Percentiles rank a stretch among this genome's conserved stretches.
phyloP scores from a whole-genome alignment of 1,140 invertebrate genomes.

The Macrocentrus cingulum region DNA sequence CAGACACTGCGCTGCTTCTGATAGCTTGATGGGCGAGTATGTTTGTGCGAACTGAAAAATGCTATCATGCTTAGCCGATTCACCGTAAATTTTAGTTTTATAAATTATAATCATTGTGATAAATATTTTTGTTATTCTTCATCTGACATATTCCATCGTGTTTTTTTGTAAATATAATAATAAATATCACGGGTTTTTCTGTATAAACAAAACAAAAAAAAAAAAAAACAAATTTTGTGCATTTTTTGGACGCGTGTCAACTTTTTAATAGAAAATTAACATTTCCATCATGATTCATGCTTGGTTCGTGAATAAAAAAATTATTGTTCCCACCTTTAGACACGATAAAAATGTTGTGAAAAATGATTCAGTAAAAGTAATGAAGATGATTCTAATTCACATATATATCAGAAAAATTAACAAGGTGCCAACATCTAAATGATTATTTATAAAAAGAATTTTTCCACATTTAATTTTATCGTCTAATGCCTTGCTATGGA shows the following conservation, averaged over 20 bases:
- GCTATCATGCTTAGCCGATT: constrained; percentile 50
- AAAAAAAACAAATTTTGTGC: no score
- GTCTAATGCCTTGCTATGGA: constrained; percentile 31
- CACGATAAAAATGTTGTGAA: background rate
- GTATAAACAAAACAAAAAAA: no score
- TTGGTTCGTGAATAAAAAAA: background rate
- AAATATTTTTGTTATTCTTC: no score
- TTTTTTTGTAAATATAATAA: no score
- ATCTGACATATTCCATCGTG: no score
- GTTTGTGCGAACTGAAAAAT: constrained; percentile 60
- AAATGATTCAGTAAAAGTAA: constrained; percentile 22
- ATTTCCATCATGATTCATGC: background rate
- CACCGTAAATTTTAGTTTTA: background rate
- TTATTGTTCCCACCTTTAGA: constrained; percentile 16
- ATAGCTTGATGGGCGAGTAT: constrained; percentile 55
- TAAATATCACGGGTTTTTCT: no score
- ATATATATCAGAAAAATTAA: constrained; percentile 21
- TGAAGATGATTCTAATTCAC: constrained; percentile 21
- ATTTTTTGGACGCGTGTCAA: no score
- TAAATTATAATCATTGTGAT: no score
- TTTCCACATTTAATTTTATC: background rate
- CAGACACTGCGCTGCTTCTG: constrained; percentile 58
- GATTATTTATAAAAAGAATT: constrained; percentile 4
- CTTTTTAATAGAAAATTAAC: background rate
- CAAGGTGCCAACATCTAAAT: constrained; percentile 16